phyloP scores from a whole-genome alignment of 2,113 vertebrate species.

The Mesocricetus auratus region DNA sequence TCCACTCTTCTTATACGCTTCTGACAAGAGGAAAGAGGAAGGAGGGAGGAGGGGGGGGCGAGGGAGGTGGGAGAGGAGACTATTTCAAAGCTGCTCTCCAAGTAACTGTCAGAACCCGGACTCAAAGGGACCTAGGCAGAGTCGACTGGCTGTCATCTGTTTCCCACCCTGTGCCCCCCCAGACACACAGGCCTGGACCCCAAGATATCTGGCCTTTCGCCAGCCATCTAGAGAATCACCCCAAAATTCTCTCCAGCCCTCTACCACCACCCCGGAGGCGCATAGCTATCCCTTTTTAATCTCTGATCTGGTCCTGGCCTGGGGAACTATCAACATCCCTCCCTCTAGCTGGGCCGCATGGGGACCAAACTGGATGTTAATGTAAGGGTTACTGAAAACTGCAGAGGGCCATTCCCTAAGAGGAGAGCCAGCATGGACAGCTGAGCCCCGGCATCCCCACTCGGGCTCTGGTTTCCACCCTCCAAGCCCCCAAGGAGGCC shows the following conservation, averaged over 20 bases:
- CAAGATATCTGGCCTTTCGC: not conserved
- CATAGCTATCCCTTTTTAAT: not conserved
- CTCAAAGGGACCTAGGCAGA: not conserved
- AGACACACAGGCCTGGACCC: not conserved
- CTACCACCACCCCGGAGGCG: not conserved
- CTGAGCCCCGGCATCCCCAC: not conserved
- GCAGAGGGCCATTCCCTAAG: fast-evolving
- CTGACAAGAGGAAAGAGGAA: not conserved
- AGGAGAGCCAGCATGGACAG: not conserved
- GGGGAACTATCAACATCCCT: fast-evolving
- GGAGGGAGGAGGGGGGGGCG: not conserved
- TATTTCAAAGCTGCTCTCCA: not conserved
- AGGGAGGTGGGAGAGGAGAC: not conserved
- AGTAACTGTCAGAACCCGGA: not conserved
- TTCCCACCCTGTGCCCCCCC: not conserved
- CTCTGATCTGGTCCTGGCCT: not conserved
- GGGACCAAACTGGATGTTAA: not conserved
- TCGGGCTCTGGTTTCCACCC: not conserved
- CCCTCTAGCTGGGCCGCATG: not conserved
- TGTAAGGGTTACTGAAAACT: fast-evolving
- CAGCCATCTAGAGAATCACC: not conserved
- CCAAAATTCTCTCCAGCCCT: too few species aligned
- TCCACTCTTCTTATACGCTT: not conserved
- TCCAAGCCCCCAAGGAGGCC: not conserved
- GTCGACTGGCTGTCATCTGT: not conserved